Percentiles rank a stretch among this genome's conserved stretches.
Evolutionary conservation across 2,113 vertebrate species (phyloP).

Genomic region (Sylvilagus bachmani): DNA sequence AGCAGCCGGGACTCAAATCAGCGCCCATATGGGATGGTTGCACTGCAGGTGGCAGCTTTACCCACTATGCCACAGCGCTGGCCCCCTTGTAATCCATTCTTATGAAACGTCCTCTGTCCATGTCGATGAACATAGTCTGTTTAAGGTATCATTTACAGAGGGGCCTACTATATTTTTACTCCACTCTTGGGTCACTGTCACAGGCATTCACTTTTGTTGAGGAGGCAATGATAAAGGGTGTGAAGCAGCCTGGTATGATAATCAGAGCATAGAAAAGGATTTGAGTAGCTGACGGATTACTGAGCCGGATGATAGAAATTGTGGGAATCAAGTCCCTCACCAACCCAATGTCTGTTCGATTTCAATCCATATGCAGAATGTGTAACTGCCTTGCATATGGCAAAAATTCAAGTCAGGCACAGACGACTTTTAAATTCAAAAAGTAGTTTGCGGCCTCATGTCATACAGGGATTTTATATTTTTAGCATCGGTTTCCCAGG

Average conservation of each 20-base stretch:
- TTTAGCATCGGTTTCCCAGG: slow-evolving; percentile 53
- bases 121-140: not conserved
- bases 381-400: not conserved
- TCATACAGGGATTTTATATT: not conserved
- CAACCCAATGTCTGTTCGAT: slow-evolving; percentile 30
- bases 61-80: too few species aligned
- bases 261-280: not conserved
- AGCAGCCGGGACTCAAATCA: too few species aligned
- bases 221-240: not conserved
- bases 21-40: too few species aligned
- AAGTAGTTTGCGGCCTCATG: not conserved
- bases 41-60: too few species aligned
- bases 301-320: slow-evolving; percentile 40
- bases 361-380: slow-evolving; percentile 12
- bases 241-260: slow-evolving; percentile 1
- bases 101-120: not conserved
- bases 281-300: slow-evolving; percentile 18
- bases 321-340: slow-evolving; percentile 1
- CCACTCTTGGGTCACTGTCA: not conserved
- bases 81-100: not conserved
- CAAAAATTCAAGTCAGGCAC: slow-evolving; percentile 4
- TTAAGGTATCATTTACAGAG: not conserved
- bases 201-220: not conserved
- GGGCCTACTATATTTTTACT: not conserved
- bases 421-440: slow-evolving; percentile 55